Evolutionary conservation across 2,888 invertebrate species (phyloP).

Genomic region (Steinernema hermaphroditum): DNA sequence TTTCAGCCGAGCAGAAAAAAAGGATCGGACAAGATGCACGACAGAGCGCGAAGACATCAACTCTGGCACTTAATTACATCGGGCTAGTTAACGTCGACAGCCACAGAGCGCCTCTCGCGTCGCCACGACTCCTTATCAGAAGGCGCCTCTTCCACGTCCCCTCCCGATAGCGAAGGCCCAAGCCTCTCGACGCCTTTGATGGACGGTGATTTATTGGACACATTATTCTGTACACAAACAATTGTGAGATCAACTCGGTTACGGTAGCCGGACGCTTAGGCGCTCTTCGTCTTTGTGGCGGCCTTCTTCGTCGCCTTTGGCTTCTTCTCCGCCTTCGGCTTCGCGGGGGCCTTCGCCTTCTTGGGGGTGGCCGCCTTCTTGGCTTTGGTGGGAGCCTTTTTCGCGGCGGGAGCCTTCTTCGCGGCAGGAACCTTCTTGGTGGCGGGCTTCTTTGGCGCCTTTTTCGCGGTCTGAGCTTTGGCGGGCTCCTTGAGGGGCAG

Average conservation of each 20-base stretch:
- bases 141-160: background rate
- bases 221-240: conserved; percentile 23
- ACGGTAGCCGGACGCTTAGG: conserved; percentile 6
- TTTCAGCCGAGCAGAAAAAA: too few species aligned
- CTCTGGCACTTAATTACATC: too few species aligned
- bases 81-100: too few species aligned
- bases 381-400: background rate
- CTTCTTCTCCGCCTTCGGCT: background rate
- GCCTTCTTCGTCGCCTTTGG: background rate
- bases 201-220: conserved; percentile 16
- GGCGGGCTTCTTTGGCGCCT: background rate
- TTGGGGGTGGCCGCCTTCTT: background rate
- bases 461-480: background rate
- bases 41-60: too few species aligned
- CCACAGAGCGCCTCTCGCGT: too few species aligned
- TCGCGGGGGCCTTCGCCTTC: background rate
- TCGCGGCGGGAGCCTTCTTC: background rate
- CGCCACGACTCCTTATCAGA: background rate
- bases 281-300: conserved; percentile 21
- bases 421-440: background rate
- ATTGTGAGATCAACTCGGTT: conserved; percentile 22
- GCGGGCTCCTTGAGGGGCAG: conserved; percentile 9
- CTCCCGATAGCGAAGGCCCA: background rate
- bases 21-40: too few species aligned
- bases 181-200: background rate